Evolutionary conservation across 2,113 vertebrate species (phyloP).

Genomic region (Chunga burmeisteri): DNA sequence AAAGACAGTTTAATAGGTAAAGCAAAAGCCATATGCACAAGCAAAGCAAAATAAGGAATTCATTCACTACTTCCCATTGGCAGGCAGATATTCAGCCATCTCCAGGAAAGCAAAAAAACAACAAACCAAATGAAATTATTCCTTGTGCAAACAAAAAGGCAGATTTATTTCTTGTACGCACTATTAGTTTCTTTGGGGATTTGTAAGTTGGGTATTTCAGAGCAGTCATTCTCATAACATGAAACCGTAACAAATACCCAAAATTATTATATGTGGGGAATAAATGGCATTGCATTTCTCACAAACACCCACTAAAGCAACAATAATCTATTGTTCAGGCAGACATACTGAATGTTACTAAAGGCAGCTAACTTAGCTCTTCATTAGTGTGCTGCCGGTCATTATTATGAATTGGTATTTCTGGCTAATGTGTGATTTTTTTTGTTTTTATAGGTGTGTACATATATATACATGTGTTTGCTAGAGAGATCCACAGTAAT

Average conservation of each 20-base stretch:
- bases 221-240: background rate
- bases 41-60: background rate
- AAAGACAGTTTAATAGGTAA: background rate
- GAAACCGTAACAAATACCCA: background rate
- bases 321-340: background rate
- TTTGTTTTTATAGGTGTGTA: background rate
- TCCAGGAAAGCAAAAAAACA: background rate
- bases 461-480: background rate
- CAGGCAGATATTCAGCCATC: background rate
- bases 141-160: background rate
- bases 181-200: background rate
- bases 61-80: background rate
- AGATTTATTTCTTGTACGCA: background rate
- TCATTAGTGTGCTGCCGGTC: background rate
- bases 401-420: background rate
- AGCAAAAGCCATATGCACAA: background rate
- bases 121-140: background rate
- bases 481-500: background rate
- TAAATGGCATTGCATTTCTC: background rate
- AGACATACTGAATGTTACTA: background rate
- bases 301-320: background rate
- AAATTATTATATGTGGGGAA: background rate
- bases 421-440: background rate
- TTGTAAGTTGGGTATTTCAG: constrained; percentile 1
- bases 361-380: background rate